Percentiles rank a stretch among this genome's conserved stretches.
Conservation (phyloP, 2,888 invertebrate genomes). For the Nebria salina region DNA sequence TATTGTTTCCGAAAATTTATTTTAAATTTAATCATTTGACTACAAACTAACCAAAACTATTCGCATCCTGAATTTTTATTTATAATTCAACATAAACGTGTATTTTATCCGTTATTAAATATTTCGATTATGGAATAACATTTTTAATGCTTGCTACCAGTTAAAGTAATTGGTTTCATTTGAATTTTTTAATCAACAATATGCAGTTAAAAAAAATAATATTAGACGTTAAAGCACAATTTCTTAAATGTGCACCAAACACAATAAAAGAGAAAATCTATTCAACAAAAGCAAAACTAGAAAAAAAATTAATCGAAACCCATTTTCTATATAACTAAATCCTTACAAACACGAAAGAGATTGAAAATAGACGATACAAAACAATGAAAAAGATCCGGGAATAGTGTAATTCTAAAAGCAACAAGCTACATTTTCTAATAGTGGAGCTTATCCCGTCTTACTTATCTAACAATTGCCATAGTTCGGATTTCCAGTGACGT, state of each 20-base stretch:
- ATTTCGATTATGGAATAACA: too few relatives aligned
- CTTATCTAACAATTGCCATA: neutral
- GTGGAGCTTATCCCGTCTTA: neutral
- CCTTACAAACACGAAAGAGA: neutral
- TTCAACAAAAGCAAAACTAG: neutral
- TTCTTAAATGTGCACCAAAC: neutral
- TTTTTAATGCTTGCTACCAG: too few relatives aligned
- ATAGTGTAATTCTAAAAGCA: neutral
- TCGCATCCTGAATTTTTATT: too few relatives aligned
- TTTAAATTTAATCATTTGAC: too few relatives aligned
- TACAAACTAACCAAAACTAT: too few relatives aligned
- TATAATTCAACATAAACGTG: too few relatives aligned
- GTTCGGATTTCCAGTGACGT: neutral
- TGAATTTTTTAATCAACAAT: neutral
- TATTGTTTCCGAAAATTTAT: neutral
- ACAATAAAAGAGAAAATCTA: neutral
- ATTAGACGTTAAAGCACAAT: neutral
- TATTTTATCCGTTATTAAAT: too few relatives aligned
- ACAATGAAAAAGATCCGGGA: neutral
- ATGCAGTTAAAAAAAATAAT: neutral
- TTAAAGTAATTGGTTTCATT: too few relatives aligned
- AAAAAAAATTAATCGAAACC: neutral
- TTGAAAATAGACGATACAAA: neutral
- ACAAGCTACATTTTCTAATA: slow-evolving; percentile 1
- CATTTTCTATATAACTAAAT: neutral